Conservation (phyloP, 2,113 vertebrate species). For the Clupea harengus region DNA sequence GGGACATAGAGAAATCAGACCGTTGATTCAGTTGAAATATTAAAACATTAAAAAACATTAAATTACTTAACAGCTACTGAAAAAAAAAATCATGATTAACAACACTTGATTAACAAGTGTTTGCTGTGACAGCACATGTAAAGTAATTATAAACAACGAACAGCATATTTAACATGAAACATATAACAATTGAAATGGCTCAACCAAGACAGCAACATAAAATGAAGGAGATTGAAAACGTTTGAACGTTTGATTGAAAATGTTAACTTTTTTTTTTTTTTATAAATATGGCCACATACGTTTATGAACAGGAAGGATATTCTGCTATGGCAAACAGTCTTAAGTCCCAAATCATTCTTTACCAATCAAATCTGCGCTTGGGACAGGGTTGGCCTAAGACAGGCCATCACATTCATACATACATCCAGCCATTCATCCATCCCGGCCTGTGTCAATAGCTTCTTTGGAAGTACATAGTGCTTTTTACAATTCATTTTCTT, state of each 20-base stretch:
- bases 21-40: conserved; percentile 51
- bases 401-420: neutral
- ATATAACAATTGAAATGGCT: neutral
- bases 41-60: conserved; percentile 25
- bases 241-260: neutral
- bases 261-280: no score
- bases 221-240: neutral
- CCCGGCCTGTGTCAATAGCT: neutral
- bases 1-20: conserved; percentile 47
- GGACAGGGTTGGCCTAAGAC: neutral
- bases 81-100: conserved; percentile 20
- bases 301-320: neutral
- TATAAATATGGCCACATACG: neutral
- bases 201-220: neutral
- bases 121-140: neutral
- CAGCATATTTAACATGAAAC: neutral
- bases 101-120: neutral
- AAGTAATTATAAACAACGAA: neutral
- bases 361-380: neutral
- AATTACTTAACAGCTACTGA: conserved; percentile 17
- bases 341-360: neutral
- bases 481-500: neutral
- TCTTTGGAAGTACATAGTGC: neutral
- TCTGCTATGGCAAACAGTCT: neutral
- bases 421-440: neutral